Base-by-base conservation (phyloP, 2,113 vertebrate species). In the Myocastor coypus region DNA sequence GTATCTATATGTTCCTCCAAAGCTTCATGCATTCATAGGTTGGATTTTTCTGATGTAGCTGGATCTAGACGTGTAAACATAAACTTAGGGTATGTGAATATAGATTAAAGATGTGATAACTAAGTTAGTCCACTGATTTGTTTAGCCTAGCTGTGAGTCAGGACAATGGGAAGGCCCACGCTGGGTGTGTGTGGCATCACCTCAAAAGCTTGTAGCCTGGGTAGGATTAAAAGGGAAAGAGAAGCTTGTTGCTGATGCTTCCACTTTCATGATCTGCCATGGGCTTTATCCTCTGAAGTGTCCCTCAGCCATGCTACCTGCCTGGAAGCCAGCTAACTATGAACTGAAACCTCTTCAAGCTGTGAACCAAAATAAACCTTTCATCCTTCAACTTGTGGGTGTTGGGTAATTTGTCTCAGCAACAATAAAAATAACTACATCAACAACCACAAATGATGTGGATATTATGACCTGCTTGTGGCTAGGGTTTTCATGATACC, bases 401-500 rank as follows among this genome's bases (percentile, higher is more conserved):
- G 40, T 42, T 22, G 37, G 24, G 22, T 42, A 69, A 28, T 75
- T 42, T 42, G 22, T 28, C 40, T 75, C 40, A 75, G 71, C 24
- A 75, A 75, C 40, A 42, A 75, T 42, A 40, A 42, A 75, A 75
- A 24, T 42, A 75, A 75, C 24, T 75, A 42, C n/a, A 40, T 42
- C 22, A 75, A 28, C 37, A 12, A 75, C 40, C 69, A 81, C 88
- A 40, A 85, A 82, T 73, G 14, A 37, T 92, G 46, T 26, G 59
- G 50, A n/a, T 26, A 68, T 0, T 73, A 24, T 42, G 13, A 88
- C 63, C 37, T 80, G 37, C 34, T 55, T 69, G 69, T 37, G 30
- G 30, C 87, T 77, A 78, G 9, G 52, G 30, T 96, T 89, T 97
- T 94, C 17, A 82, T 81, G 6, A 75, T 46, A 55, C 78, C 57